These are phyloP conservation scores for Lepidothrix coronata DNA, from an alignment of 2,113 vertebrate species.

Conservation along the genomic window DNA sequence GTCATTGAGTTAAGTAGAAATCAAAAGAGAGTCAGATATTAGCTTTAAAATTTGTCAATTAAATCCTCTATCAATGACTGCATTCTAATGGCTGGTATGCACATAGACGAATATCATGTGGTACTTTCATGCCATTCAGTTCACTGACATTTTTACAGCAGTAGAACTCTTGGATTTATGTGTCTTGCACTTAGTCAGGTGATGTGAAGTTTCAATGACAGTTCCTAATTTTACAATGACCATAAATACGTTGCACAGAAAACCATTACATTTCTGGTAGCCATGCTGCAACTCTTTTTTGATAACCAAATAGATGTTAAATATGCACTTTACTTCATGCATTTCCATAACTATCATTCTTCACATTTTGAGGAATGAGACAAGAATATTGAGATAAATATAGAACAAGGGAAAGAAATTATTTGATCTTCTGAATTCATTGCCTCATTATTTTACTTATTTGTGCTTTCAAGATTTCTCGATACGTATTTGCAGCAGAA, in stretches of 20 bases:
- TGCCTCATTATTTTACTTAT: neutral
- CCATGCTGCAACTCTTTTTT: constrained; percentile 12
- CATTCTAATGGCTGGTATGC: neutral
- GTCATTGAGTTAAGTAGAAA: neutral
- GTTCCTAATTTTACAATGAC: constrained; percentile 66
- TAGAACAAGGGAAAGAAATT: neutral
- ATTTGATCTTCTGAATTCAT: neutral
- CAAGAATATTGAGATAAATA: neutral
- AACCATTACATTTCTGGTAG: constrained; percentile 18
- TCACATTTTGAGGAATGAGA: constrained; percentile 28
- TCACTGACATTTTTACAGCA: constrained; percentile 52
- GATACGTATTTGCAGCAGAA: neutral
- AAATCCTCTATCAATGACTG: neutral
- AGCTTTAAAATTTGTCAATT: constrained; percentile 6
- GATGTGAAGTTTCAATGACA: constrained; percentile 50
- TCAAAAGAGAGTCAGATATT: neutral
- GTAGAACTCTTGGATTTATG: constrained; percentile 52
- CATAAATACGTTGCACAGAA: constrained; percentile 61
- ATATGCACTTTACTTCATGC: neutral
- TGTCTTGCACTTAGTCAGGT: constrained; percentile 52
- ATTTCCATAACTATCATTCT: neutral
- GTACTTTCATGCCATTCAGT: constrained; percentile 33
- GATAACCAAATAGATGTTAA: constrained; percentile 36
- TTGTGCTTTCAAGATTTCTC: neutral
- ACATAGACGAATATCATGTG: neutral